phyloP scores from a whole-genome alignment of 92 coral and sea anemone species.

The Epizoanthus illoricatus region DNA sequence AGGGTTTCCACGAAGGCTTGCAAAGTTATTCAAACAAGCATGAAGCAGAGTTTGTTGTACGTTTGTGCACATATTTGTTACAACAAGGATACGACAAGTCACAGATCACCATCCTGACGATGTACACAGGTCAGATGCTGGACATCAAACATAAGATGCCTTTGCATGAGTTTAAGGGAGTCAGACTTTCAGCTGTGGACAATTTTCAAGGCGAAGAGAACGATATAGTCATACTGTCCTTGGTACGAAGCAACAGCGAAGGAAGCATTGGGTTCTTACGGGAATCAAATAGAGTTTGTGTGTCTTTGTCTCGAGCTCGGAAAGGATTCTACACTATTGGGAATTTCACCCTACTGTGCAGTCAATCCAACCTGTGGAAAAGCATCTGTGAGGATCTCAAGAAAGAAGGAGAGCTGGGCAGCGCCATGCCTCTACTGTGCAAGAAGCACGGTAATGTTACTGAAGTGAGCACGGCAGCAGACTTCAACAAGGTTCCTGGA shows the following conservation, averaged over 20 bases:
- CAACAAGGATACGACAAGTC: slow-evolving; percentile 53
- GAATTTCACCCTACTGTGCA: slow-evolving; percentile 53
- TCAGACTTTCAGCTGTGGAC: slow-evolving; percentile 65
- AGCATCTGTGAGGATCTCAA: slow-evolving; percentile 54
- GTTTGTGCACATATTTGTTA: slow-evolving; percentile 63
- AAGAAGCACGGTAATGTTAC: slow-evolving; percentile 46
- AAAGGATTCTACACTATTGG: slow-evolving; percentile 73
- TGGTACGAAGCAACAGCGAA: slow-evolving; percentile 69
- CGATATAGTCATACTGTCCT: slow-evolving; percentile 67
- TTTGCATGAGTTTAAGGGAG: slow-evolving; percentile 39
- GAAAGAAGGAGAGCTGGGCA: slow-evolving; percentile 33
- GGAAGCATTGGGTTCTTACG: slow-evolving; percentile 60
- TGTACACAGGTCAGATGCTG: slow-evolving; percentile 75
- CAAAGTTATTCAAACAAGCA: slow-evolving; percentile 67
- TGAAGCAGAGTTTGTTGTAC: slow-evolving; percentile 65
- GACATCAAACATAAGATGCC: slow-evolving; percentile 60
- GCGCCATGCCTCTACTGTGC: slow-evolving; percentile 42
- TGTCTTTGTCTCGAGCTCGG: slow-evolving; percentile 75
- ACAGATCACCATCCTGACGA: slow-evolving; percentile 67
- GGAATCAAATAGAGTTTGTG: slow-evolving; percentile 75
- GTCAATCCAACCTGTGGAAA: slow-evolving; percentile 54
- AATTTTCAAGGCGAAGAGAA: slow-evolving; percentile 82
- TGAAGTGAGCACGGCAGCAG: slow-evolving; percentile 44
- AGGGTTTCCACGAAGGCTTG: slow-evolving; percentile 42
- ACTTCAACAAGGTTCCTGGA: slow-evolving; percentile 42